Conservation (phyloP, 2,113 vertebrate genomes). For the Camarhynchus parvulus region DNA sequence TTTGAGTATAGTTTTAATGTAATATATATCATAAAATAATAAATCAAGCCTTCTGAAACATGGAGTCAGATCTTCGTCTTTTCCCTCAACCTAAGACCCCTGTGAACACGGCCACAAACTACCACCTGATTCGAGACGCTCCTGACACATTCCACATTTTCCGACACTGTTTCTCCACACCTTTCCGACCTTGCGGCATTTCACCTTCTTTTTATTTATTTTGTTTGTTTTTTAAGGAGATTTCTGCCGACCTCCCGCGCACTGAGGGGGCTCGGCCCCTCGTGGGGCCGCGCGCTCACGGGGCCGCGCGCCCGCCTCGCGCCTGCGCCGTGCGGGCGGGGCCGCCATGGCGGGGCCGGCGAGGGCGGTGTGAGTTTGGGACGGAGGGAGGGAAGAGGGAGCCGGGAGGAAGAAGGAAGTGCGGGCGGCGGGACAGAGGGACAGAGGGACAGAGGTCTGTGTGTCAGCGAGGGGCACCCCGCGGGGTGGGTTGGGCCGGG, state of each 20-base stretch:
- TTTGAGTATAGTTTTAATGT: too few relatives aligned
- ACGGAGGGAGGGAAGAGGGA: neutral
- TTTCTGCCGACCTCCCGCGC: rapidly evolving
- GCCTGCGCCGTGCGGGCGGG: neutral
- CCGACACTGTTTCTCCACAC: neutral
- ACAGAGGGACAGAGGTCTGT: too few relatives aligned
- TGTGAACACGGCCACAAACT: too few relatives aligned
- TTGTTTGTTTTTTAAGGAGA: neutral
- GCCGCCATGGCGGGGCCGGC: neutral
- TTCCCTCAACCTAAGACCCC: too few relatives aligned
- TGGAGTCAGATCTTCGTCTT: too few relatives aligned
- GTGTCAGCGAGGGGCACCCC: neutral
- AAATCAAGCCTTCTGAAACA: too few relatives aligned
- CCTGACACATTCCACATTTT: neutral
- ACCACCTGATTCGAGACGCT: too few relatives aligned
- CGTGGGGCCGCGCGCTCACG: neutral
- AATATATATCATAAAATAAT: too few relatives aligned
- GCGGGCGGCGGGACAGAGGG: neutral
- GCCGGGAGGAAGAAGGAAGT: neutral
- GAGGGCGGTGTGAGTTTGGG: neutral
- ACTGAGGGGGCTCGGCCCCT: too few relatives aligned
- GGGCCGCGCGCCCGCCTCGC: neutral
- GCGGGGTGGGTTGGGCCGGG: neutral
- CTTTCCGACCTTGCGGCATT: neutral
- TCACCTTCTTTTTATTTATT: too few relatives aligned